These are phyloP conservation scores for Drosophila albomicans DNA, from an alignment of 1,140 invertebrate genomes.

Conservation along the genomic window DNA sequence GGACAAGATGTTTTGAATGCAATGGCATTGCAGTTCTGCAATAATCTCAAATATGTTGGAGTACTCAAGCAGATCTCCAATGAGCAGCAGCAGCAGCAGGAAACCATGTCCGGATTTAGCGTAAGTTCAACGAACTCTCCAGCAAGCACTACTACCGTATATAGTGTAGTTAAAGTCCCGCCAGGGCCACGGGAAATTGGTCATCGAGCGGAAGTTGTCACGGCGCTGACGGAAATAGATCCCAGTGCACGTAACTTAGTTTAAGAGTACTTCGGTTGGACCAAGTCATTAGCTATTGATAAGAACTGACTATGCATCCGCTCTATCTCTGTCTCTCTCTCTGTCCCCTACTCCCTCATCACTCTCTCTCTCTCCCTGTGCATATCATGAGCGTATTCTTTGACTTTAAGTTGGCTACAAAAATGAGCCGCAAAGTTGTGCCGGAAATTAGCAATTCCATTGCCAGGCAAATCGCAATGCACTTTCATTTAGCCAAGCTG, in stretches of 20 bases:
- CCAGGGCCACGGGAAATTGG: constrained; percentile 23
- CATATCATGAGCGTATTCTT: constrained; percentile 29
- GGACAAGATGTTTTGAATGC: constrained; percentile 88
- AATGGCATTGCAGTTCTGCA: constrained; percentile 92
- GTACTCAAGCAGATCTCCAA: constrained; percentile 90
- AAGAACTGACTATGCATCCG: constrained; percentile 12
- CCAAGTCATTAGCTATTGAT: constrained; percentile 52
- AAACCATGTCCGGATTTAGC: constrained; percentile 88
- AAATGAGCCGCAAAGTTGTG: constrained; percentile 75
- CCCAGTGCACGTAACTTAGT: constrained; percentile 35
- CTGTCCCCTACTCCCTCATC: not conserved
- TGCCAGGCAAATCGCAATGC: constrained; percentile 60
- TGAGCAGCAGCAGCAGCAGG: constrained; percentile 49
- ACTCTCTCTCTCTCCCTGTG: not conserved
- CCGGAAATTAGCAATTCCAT: constrained; percentile 83
- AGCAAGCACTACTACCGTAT: not conserved
- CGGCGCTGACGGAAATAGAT: constrained; percentile 68
- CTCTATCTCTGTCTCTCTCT: not conserved
- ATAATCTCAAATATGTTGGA: constrained; percentile 94
- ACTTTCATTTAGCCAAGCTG: constrained; percentile 45
- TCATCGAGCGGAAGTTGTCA: constrained; percentile 68
- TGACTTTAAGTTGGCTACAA: constrained; percentile 35
- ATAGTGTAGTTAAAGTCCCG: not conserved
- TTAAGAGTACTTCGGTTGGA: constrained; percentile 16
- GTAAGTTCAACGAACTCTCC: constrained; percentile 86